Percentiles rank a stretch among this genome's conserved stretches.
phyloP scores from a whole-genome alignment of 2,888 invertebrate species.

The Scaptomyza reducta region DNA sequence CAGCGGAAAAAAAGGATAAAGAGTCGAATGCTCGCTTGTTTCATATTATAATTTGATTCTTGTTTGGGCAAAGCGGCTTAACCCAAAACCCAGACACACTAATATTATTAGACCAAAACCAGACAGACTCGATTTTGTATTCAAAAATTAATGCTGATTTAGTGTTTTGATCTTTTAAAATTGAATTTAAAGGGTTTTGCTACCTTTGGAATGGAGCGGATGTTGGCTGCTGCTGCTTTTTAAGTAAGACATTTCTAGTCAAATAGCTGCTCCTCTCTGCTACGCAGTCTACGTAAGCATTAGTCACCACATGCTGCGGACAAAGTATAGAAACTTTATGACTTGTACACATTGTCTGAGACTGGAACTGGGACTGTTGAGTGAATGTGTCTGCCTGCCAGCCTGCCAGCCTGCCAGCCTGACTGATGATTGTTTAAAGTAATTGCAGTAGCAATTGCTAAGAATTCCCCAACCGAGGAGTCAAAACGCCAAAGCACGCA shows the following conservation, averaged over 20 bases:
- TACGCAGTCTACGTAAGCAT: slow-evolving; percentile 33
- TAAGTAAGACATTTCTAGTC: slow-evolving; percentile 2
- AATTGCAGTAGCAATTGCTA: slow-evolving; percentile 72
- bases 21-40: slow-evolving; percentile 19
- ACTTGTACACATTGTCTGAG: slow-evolving; percentile 55
- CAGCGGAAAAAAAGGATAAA: slow-evolving; percentile 30
- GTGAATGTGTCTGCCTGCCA: background rate
- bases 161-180: slow-evolving; percentile 30
- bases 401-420: slow-evolving; percentile 26
- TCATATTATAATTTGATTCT: slow-evolving; percentile 69
- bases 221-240: slow-evolving; percentile 16
- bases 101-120: slow-evolving; percentile 43
- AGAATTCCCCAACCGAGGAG: slow-evolving; percentile 24
- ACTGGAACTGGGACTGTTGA: background rate
- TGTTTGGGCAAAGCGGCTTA: slow-evolving; percentile 59
- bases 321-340: slow-evolving; percentile 50
- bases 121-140: slow-evolving; percentile 27
- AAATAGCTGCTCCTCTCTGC: slow-evolving; percentile 21
- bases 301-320: slow-evolving; percentile 43
- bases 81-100: slow-evolving; percentile 18
- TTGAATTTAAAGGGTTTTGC: slow-evolving; percentile 21
- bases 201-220: slow-evolving; percentile 33
- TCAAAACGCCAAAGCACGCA: slow-evolving; percentile 56
- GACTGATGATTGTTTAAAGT: slow-evolving; percentile 71
- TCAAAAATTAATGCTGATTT: slow-evolving; percentile 54